phyloP scores from a whole-genome alignment of 2,797 vertebrate genomes.

The Notamacropus eugenii region DNA sequence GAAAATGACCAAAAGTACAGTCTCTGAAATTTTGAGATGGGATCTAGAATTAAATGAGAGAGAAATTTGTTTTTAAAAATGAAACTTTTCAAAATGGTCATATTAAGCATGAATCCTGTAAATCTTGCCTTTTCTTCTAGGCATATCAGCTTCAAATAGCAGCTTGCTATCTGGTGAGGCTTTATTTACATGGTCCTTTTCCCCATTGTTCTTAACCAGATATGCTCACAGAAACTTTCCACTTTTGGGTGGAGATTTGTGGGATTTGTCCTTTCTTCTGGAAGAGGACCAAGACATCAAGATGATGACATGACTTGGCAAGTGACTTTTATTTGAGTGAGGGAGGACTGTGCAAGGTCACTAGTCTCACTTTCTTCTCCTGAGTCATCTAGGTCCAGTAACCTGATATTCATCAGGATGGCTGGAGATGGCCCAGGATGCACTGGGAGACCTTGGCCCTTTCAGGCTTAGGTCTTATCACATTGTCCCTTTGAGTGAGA shows the following conservation, averaged over 20 bases:
- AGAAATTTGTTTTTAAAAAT: neutral
- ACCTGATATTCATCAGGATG: too few relatives aligned
- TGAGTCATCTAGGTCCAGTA: too few relatives aligned
- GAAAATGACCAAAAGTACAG: neutral
- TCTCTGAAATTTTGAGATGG: neutral
- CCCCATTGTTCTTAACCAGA: neutral
- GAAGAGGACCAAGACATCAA: too few relatives aligned
- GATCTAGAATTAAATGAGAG: neutral
- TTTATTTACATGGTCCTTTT: neutral
- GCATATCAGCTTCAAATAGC: neutral
- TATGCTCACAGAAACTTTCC: neutral
- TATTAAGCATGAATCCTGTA: conserved; percentile 3
- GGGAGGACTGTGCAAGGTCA: too few relatives aligned
- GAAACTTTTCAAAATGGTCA: conserved; percentile 36
- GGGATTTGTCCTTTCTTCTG: too few relatives aligned
- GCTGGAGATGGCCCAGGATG: too few relatives aligned
- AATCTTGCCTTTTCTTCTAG: neutral
- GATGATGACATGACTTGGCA: too few relatives aligned
- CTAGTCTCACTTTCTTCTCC: too few relatives aligned
- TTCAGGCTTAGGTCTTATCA: too few relatives aligned
- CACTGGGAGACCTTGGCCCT: too few relatives aligned
- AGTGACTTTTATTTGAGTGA: too few relatives aligned
- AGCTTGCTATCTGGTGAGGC: neutral
- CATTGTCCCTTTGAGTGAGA: too few relatives aligned
- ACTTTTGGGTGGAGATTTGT: neutral